Evolutionary conservation across 1,140 invertebrate species (phyloP).

Genomic region (Oryctes rhinoceros): DNA sequence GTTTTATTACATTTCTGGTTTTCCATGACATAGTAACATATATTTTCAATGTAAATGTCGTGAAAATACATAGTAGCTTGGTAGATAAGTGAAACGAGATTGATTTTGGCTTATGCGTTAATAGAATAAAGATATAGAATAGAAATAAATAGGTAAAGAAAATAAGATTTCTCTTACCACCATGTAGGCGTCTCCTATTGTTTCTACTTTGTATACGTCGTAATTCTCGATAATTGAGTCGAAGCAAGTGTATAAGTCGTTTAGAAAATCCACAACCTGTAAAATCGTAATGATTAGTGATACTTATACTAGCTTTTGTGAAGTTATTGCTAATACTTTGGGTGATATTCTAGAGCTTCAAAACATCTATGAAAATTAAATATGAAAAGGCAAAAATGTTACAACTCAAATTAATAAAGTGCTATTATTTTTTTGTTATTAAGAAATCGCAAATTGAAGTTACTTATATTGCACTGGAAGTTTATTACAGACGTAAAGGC

Average conservation of each 20-base stretch:
- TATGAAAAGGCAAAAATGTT: too few species aligned
- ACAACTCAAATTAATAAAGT: too few species aligned
- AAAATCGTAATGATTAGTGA: not conserved
- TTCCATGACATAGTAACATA: not conserved
- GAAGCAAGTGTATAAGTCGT: slow-evolving; percentile 93
- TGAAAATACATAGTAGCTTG: not conserved
- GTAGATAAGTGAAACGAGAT: not conserved
- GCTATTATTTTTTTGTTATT: too few species aligned
- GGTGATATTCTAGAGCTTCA: too few species aligned
- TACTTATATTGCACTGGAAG: too few species aligned
- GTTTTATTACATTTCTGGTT: not conserved
- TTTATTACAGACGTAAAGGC: too few species aligned
- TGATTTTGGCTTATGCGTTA: not conserved
- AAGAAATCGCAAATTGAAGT: too few species aligned
- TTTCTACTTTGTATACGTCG: slow-evolving; percentile 94
- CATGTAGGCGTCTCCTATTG: slow-evolving; percentile 91
- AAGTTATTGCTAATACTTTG: too few species aligned
- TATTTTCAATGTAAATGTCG: not conserved
- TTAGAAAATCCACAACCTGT: slow-evolving; percentile 89
- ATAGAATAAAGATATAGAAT: too few species aligned
- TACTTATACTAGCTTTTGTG: not conserved
- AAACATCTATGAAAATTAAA: too few species aligned
- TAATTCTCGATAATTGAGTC: slow-evolving; percentile 91
- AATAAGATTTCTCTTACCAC: slow-evolving; percentile 69
- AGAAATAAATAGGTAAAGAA: too few species aligned